Evolutionary conservation across 1,140 invertebrate species (phyloP).

Genomic region (Brachionus manjavacas): DNA sequence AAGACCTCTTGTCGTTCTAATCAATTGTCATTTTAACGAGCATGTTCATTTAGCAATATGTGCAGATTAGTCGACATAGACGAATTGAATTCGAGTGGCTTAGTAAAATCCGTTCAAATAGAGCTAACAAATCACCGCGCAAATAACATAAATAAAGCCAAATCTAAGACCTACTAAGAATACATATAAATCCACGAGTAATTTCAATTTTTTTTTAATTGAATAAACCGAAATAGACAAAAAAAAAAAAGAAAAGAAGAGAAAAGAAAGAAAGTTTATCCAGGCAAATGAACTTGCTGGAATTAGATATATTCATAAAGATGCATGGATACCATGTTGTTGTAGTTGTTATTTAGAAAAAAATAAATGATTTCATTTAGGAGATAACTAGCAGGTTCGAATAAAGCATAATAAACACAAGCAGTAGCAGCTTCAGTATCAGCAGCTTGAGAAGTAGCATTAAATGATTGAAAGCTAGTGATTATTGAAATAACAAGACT

Average conservation of each 20-base stretch:
- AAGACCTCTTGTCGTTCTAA: neutral
- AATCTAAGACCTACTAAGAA: neutral
- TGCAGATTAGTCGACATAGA: neutral
- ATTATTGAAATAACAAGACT: slow-evolving; percentile 5
- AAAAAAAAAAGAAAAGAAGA: too few relatives aligned
- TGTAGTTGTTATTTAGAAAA: neutral
- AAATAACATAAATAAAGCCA: neutral
- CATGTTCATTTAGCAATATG: neutral
- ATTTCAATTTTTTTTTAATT: neutral
- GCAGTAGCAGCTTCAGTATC: neutral
- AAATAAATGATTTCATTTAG: neutral
- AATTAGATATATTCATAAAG: neutral
- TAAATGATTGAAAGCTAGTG: neutral
- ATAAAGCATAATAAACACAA: neutral
- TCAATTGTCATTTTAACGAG: neutral
- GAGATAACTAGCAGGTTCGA: neutral
- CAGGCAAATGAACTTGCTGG: neutral
- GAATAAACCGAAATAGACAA: neutral
- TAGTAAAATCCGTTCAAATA: neutral
- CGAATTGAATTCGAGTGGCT: neutral
- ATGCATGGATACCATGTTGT: neutral
- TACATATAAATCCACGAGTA: neutral
- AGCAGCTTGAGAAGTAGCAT: neutral
- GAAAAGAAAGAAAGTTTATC: neutral
- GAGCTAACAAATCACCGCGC: neutral